These are phyloP conservation scores for Carapus acus DNA, from an alignment of 2,797 vertebrate genomes.

Conservation along the genomic window DNA sequence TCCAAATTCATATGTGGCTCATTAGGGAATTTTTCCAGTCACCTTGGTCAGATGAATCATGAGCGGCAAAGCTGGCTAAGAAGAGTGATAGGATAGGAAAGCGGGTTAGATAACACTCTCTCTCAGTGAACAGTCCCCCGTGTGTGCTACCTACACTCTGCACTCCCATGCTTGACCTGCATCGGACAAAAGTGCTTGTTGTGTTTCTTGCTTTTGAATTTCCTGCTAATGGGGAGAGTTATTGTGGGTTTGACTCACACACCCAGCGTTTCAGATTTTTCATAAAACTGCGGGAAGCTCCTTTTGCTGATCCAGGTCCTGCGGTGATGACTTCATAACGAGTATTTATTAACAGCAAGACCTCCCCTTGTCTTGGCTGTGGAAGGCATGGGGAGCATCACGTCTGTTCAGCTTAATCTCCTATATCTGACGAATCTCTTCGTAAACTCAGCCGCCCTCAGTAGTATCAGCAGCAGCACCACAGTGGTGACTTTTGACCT, in stretches of 20 bases:
- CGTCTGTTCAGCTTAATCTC: too few species aligned
- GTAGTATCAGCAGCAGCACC: too few species aligned
- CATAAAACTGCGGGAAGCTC: slow-evolving; percentile 15
- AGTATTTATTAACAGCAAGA: not conserved
- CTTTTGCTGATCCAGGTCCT: slow-evolving; percentile 8
- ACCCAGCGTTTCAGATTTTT: slow-evolving; percentile 30
- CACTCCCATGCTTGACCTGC: slow-evolving; percentile 74
- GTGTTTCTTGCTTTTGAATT: slow-evolving; percentile 62
- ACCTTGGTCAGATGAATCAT: slow-evolving; percentile 58
- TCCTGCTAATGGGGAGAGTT: slow-evolving; percentile 51
- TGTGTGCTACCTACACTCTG: slow-evolving; percentile 68
- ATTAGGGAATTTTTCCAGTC: slow-evolving; percentile 42
- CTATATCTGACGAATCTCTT: too few species aligned
- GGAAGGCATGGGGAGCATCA: too few species aligned
- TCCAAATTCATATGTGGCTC: slow-evolving; percentile 50
- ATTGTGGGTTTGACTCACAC: slow-evolving; percentile 55
- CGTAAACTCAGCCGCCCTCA: too few species aligned
- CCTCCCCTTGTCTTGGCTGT: not conserved
- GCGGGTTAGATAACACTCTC: slow-evolving; percentile 53
- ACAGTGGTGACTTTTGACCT: too few species aligned
- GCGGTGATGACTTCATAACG: not conserved
- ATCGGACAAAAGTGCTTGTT: slow-evolving; percentile 71
- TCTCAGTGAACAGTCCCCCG: slow-evolving; percentile 52
- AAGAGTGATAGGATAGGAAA: slow-evolving; percentile 43
- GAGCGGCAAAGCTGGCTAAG: slow-evolving; percentile 17